These are phyloP conservation scores for Drosophila subquinaria DNA, from an alignment of 2,888 invertebrate species.

Conservation along the genomic window DNA sequence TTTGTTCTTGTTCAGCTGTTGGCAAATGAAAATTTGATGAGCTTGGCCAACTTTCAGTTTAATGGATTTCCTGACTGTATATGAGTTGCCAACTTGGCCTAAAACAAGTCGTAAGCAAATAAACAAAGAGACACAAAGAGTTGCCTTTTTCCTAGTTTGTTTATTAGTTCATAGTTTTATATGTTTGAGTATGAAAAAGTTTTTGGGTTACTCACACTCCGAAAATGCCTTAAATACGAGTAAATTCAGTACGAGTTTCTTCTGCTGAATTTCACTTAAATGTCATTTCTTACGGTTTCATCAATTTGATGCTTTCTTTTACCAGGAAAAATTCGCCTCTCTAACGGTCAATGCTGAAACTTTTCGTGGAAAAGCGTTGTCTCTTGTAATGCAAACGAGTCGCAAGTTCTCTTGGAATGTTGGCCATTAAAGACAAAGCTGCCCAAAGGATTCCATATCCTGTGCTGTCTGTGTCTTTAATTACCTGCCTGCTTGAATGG, in stretches of 20 bases:
- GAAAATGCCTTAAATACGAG: background rate
- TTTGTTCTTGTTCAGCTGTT: slow-evolving; percentile 19
- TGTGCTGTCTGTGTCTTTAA: background rate
- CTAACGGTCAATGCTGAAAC: background rate
- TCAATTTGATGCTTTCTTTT: slow-evolving; percentile 11
- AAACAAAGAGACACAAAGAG: slow-evolving; percentile 6
- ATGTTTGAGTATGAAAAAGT: slow-evolving; percentile 1
- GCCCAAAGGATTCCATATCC: background rate
- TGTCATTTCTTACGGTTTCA: slow-evolving; percentile 10
- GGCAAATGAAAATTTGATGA: slow-evolving; percentile 57
- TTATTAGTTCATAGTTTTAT: slow-evolving; percentile 56
- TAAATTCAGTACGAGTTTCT: background rate
- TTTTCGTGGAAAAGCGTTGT: slow-evolving; percentile 9
- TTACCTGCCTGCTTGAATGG: background rate
- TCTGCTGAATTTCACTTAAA: slow-evolving; percentile 6
- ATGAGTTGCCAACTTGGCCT: background rate
- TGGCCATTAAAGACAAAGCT: background rate
- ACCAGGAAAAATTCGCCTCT: too few species aligned
- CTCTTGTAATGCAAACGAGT: background rate
- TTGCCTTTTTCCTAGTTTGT: slow-evolving; percentile 18
- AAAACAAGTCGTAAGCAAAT: slow-evolving; percentile 11
- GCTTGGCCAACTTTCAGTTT: slow-evolving; percentile 30
- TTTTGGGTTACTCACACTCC: background rate
- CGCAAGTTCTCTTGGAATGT: background rate
- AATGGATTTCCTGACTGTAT: slow-evolving; percentile 51